phyloP scores from a whole-genome alignment of 2,888 invertebrate species.

The Amiota minor region DNA sequence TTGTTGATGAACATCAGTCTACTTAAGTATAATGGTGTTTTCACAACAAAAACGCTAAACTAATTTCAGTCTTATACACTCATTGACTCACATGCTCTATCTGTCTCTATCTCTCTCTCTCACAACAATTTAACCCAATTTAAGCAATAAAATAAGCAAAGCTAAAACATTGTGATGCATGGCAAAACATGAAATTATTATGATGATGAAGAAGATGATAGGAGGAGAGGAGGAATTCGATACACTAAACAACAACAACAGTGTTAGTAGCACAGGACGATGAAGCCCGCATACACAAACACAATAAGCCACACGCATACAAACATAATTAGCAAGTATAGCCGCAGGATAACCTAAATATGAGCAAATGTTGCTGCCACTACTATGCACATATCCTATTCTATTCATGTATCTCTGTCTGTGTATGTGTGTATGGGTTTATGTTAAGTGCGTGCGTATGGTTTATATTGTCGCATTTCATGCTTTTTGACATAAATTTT shows the following conservation, averaged over 20 bases:
- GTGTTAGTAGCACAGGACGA: neutral
- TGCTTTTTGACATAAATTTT: conserved; percentile 28
- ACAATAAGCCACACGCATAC: conserved; percentile 8
- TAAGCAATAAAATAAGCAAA: too few species aligned
- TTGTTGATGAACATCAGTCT: too few species aligned
- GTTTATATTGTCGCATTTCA: conserved; percentile 7
- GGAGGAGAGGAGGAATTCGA: neutral
- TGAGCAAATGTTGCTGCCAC: neutral
- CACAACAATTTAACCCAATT: too few species aligned
- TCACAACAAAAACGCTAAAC: too few species aligned
- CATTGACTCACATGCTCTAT: neutral
- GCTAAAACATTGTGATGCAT: too few species aligned
- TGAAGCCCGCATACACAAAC: neutral
- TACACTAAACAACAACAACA: conserved; percentile 4
- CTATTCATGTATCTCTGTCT: neutral
- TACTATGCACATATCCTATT: neutral
- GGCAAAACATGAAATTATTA: too few species aligned
- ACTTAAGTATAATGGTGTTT: too few species aligned
- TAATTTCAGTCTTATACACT: neutral
- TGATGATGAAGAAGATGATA: too few species aligned
- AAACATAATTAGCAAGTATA: conserved; percentile 17
- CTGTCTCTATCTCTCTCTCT: too few species aligned
- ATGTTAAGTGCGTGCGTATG: conserved; percentile 13
- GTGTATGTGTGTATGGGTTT: conserved; percentile 11
- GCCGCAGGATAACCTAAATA: conserved; percentile 20